Conservation (phyloP, 2,113 vertebrate genomes). For the Archocentrus centrarchus region DNA sequence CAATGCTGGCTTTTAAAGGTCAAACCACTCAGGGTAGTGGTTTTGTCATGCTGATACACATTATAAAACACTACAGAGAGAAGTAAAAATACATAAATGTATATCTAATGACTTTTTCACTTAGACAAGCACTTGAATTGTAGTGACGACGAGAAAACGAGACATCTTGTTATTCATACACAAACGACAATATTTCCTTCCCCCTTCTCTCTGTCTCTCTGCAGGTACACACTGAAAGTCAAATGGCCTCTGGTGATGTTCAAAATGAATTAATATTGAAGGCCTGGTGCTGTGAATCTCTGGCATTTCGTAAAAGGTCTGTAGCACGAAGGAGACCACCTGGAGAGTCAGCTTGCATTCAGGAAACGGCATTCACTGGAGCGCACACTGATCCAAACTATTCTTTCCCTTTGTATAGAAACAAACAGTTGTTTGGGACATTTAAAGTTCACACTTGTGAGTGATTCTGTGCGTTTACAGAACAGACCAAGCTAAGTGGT, state of each 20-base stretch:
- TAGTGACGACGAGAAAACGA: slow-evolving; percentile 8
- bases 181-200: slow-evolving; percentile 1
- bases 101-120: slow-evolving; percentile 13
- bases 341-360: slow-evolving; percentile 36
- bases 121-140: neutral
- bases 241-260: slow-evolving; percentile 68
- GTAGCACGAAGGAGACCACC: slow-evolving; percentile 41
- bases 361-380: slow-evolving; percentile 18
- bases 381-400: slow-evolving; percentile 35
- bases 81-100: neutral
- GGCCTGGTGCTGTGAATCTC: slow-evolving; percentile 50
- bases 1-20: slow-evolving; percentile 61
- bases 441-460: slow-evolving; percentile 31
- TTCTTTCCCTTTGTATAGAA: neutral
- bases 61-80: neutral
- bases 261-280: slow-evolving; percentile 67
- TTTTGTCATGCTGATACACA: neutral
- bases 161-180: slow-evolving; percentile 23
- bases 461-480: slow-evolving; percentile 7
- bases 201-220: neutral
- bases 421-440: slow-evolving; percentile 7
- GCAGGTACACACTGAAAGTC: slow-evolving; percentile 54
- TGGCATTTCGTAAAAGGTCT: slow-evolving; percentile 80
- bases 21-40: slow-evolving; percentile 26
- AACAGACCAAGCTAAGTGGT: neutral